Evolutionary conservation across 2,797 vertebrate species (phyloP), one percentile per base, ranked within the genome.

Genomic region (Linurgus olivaceus): DNA sequence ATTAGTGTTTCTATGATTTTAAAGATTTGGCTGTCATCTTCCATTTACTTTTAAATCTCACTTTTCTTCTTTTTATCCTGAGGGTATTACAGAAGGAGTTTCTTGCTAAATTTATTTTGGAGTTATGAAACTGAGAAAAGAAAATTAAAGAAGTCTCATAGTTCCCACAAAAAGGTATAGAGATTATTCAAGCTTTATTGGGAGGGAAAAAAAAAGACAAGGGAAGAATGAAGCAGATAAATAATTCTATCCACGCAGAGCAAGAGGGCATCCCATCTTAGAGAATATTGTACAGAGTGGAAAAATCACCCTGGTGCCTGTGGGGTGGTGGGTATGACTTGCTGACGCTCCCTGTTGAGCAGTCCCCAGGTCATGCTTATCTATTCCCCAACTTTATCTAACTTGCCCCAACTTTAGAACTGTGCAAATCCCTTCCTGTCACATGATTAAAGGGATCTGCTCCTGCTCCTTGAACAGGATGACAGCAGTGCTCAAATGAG

Each of bases 11-110:
- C 89, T 77, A 47, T 31, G 48, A 92, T 92, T 93, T 93, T 92
- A 73, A 90, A 94, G 71, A 78, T 83, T 94, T 91, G 90, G 23
- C 80, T 96, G 82, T 93, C 92, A 91, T 80, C 73, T 97, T 92
- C 74, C 79, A 77, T 96, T 96, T 97, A 83, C 59, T 58, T 96
- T 93, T 87, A 92, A 55, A 92, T 76, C 42, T 96, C 48, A 73
- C 21, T 80, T 86, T 79, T 85, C 59, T 90, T 80, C 67, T 77
- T 78, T 83, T 87, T 95, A 35, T 92, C 94, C 83, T 67, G 67
- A 89, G 80, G 93, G 77, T 74, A 95, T 96, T 95, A 83, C 1
- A 17, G 71, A 91, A 94, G 74, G 73, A 65, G 44, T 87, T 75
- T 94, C 86, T 86, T 83, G 52, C 91, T 92, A 87, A 96, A 92